Base-by-base conservation (phyloP, 1,140 invertebrate species). In the Anastrepha ludens region DNA sequence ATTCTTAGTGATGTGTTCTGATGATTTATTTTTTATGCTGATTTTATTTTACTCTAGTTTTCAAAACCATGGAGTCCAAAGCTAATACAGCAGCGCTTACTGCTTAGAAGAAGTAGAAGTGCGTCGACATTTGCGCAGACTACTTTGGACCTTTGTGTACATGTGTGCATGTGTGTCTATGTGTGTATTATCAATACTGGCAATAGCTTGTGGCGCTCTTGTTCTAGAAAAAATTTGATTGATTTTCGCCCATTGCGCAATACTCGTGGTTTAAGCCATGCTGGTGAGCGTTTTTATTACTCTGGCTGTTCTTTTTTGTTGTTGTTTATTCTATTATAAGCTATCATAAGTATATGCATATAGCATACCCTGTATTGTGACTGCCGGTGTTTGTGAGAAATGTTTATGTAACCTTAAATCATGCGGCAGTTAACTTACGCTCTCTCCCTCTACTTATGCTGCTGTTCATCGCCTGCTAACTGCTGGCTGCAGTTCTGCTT, bases 221-320 rank as follows among this genome's bases (percentile, higher is more conserved):
- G 6, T 81, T 9, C 1, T n/a, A 81, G 47, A 55, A 55, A 55
- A 29, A 7, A 13, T 81, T 81, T 81, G 74, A 81, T 81, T 81
- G 74, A 81, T 81, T 81, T 81, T 11, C 3, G 41, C 17, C 8
- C n/a, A 81, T 81, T 81, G 41, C 20, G 47, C 17, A 29, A 55
- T 81, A 81, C n/a, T 55, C 55, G 44, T 44, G 8, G 41, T 15
- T 20, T 81, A 9, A 47, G 39, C 50, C 3, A 7, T 62, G 29
- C 17, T 64, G 9, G 8, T 13, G 0, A 64, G 17, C 17, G 1
- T 64, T n/a, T 64, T 64, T 64, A 13, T 64, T 64, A 11, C 11
- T 67, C 7, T 67, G 4, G 60, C 15, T 17, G n/a, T 17, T 13
- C 13, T 62, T 62, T 62, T 62, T 15, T 62, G 15, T 4, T 62